A percentile compares a stretch with the other conserved stretches of the same genome.
Evolutionary conservation across 1,140 invertebrate genomes (phyloP).

Genomic region (Drosophila sp.): DNA sequence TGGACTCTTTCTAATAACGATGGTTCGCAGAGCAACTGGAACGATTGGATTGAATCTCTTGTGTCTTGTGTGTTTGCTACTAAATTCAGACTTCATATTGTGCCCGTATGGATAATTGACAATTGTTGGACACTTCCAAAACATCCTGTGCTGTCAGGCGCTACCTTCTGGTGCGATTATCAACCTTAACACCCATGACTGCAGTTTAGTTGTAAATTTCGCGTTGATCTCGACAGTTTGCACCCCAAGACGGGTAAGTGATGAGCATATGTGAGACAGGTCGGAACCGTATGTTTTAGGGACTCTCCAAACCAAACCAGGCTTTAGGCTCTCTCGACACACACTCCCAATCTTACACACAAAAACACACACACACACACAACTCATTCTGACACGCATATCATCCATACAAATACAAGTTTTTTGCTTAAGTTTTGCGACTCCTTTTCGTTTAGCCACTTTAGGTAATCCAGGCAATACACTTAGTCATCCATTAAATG

Average conservation of each 20-base stretch:
- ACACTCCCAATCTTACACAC: background rate
- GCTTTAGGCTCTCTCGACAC: background rate
- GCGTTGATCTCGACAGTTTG: constrained; percentile 65
- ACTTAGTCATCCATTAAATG: background rate
- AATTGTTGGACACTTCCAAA: background rate
- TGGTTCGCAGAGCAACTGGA: background rate
- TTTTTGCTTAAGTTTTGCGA: background rate
- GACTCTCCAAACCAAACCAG: background rate
- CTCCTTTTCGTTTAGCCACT: background rate
- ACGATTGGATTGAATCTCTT: background rate
- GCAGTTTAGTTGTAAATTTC: constrained; percentile 66
- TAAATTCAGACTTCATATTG: background rate
- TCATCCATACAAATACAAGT: constrained; percentile 5
- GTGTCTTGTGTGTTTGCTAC: constrained; percentile 8
- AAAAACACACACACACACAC: background rate
- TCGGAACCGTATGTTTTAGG: constrained; percentile 20
- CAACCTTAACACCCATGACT: constrained; percentile 29
- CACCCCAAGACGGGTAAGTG: constrained; percentile 77
- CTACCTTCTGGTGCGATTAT: constrained; percentile 2
- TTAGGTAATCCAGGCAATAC: background rate
- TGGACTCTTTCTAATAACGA: background rate
- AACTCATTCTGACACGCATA: background rate
- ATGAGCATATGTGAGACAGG: constrained; percentile 62
- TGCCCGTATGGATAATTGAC: background rate
- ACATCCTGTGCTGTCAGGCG: constrained; percentile 1